Base-by-base conservation (phyloP, 2,888 invertebrate species). In the Thereva unica region DNA sequence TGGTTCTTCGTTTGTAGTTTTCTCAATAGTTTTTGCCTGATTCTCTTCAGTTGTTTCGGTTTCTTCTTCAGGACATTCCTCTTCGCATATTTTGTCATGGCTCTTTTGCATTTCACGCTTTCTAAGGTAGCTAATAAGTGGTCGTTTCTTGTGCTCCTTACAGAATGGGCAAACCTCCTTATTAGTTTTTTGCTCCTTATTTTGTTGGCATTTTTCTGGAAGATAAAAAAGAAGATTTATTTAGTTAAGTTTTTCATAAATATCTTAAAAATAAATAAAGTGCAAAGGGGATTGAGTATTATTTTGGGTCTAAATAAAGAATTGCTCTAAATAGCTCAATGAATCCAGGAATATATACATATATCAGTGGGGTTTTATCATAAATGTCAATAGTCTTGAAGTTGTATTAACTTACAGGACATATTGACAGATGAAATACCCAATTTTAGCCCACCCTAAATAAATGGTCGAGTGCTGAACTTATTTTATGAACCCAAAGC, bases 111-210 rank as follows among this genome's bases (percentile, higher is more conserved):
- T 79, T n/a, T 82, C 78, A 67, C 84, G 83, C 68, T 80, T 82
- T 56, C 82, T 77, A 70, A 85, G 80, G 72, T 84, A 85, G 63
- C 79, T 80, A 2, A 83, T 81, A 4, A 85, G 74, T 3, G 81
- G 82, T 49, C 85, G 78, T 69, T 84, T 81, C 73, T 84, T 84
- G 69, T 80, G 83, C 71, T 84, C 84, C 68, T 82, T 82, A 74
- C 85, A 85, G 67, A 85, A 80, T 9, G 83, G 81, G 66, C 85
- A 85, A 41, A 79, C 78, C 68, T 82, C 81, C 69, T 81, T 83
- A 49, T 73, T 71, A 56, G 72, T 73, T 61, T 73, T 74, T 70
- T 77, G 76, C 44, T 78, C 76, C 67, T 80, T 78, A 35, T 76
- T 71, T 69, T 78, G 78, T 66, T 77, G 77, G 52, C 76, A 75